phyloP scores from a whole-genome alignment of 2,888 invertebrate genomes.

The Drosophila mulleri region DNA sequence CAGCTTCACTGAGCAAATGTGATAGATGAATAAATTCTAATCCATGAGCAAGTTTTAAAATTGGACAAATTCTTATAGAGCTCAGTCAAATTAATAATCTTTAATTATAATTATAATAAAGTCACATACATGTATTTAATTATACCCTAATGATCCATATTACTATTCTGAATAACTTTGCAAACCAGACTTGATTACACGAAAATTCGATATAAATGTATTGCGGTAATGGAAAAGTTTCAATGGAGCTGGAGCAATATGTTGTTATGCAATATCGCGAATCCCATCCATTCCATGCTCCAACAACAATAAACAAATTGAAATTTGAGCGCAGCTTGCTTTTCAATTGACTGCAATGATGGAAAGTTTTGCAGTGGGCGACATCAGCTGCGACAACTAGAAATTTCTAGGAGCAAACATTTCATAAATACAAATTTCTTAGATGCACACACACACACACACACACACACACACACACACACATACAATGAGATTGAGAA shows the following conservation, averaged over 20 bases:
- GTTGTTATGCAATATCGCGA: conserved; percentile 27
- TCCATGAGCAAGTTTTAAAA: neutral
- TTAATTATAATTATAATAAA: too few relatives aligned
- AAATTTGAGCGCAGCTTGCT: conserved; percentile 53
- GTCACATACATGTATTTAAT: too few relatives aligned
- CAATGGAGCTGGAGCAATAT: conserved; percentile 24
- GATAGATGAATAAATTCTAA: too few relatives aligned
- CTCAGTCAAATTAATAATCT: neutral
- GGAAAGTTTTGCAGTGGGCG: conserved; percentile 65
- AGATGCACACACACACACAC: neutral
- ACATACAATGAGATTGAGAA: conserved; percentile 18
- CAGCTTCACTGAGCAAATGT: neutral
- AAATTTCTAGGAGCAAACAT: conserved; percentile 44
- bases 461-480: neutral
- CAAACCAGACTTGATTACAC: neutral
- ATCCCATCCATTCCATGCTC: neutral
- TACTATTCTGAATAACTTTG: too few relatives aligned
- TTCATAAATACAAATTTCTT: conserved; percentile 24
- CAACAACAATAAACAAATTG: conserved; percentile 52
- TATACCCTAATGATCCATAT: too few relatives aligned
- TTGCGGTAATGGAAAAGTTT: conserved; percentile 27
- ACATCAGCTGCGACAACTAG: conserved; percentile 32
- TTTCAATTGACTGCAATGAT: conserved; percentile 63
- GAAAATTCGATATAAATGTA: neutral
- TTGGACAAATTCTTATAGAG: neutral